phyloP scores from a whole-genome alignment of 2,797 vertebrate species.

The Cryptoprocta ferox region DNA sequence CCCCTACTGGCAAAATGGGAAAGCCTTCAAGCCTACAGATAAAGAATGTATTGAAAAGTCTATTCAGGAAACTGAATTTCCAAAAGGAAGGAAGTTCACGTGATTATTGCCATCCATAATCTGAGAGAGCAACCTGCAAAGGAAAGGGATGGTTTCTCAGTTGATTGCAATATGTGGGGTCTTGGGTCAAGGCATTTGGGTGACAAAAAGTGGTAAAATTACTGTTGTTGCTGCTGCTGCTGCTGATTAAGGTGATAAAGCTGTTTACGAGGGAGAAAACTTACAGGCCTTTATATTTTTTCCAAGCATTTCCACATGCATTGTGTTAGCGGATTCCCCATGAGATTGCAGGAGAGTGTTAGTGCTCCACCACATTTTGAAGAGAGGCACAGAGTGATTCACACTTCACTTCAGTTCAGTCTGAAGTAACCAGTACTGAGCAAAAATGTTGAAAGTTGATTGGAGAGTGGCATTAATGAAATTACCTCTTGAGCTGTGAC shows the following conservation, averaged over 20 bases:
- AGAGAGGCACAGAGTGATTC: constrained; percentile 45
- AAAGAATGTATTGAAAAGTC: constrained; percentile 20
- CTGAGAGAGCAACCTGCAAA: constrained; percentile 5
- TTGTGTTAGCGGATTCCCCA: neutral
- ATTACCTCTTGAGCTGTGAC: neutral
- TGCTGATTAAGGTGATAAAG: neutral
- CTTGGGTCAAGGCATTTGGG: constrained; percentile 11
- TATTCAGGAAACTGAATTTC: constrained; percentile 4
- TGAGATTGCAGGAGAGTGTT: neutral
- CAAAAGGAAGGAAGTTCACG: constrained; percentile 1
- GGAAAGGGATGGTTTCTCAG: constrained; percentile 19
- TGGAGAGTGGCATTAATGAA: neutral
- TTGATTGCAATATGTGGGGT: neutral
- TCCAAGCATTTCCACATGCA: constrained; percentile 10
- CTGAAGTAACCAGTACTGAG: neutral
- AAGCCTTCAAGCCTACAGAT: neutral
- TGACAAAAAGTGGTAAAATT: neutral
- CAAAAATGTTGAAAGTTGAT: constrained; percentile 43
- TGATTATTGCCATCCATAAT: constrained; percentile 4
- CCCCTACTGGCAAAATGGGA: constrained; percentile 24
- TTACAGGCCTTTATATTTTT: neutral
- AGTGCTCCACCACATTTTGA: constrained; percentile 32
- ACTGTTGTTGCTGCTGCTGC: neutral
- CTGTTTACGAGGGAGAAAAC: neutral
- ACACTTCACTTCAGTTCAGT: no score